A percentile compares a stretch with the other conserved stretches of the same genome.
Conservation (phyloP, 2,113 vertebrate species). For the Raja brachyura region DNA sequence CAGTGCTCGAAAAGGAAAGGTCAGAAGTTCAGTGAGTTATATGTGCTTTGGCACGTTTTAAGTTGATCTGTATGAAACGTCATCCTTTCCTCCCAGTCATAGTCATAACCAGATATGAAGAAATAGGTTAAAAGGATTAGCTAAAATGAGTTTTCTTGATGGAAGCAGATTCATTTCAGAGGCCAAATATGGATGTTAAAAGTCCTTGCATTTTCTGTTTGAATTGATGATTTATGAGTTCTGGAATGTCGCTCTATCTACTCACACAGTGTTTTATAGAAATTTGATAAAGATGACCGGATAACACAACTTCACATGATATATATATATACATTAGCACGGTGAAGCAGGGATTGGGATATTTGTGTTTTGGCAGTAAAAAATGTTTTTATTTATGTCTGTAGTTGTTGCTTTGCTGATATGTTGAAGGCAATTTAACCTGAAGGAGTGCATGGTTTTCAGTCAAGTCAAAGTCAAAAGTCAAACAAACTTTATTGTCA, state of each 20-base stretch:
- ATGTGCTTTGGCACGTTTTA: slow-evolving; percentile 11
- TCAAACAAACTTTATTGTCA: too few relatives aligned
- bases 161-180: slow-evolving; percentile 11
- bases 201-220: neutral
- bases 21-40: slow-evolving; percentile 1
- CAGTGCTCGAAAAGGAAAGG: neutral
- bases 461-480: too few relatives aligned
- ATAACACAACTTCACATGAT: neutral
- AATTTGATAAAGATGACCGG: neutral
- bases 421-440: neutral
- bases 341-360: neutral
- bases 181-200: neutral
- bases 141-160: neutral
- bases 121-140: neutral
- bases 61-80: neutral
- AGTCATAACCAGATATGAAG: neutral
- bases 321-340: neutral
- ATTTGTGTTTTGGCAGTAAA: neutral
- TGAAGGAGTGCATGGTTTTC: neutral
- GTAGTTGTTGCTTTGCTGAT: neutral
- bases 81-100: neutral
- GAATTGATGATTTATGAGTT: neutral
- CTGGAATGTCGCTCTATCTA: neutral
- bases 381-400: neutral
- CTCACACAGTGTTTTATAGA: neutral